Evolutionary conservation across 2,888 invertebrate species (phyloP).

Genomic region (Trimorus sp.): DNA sequence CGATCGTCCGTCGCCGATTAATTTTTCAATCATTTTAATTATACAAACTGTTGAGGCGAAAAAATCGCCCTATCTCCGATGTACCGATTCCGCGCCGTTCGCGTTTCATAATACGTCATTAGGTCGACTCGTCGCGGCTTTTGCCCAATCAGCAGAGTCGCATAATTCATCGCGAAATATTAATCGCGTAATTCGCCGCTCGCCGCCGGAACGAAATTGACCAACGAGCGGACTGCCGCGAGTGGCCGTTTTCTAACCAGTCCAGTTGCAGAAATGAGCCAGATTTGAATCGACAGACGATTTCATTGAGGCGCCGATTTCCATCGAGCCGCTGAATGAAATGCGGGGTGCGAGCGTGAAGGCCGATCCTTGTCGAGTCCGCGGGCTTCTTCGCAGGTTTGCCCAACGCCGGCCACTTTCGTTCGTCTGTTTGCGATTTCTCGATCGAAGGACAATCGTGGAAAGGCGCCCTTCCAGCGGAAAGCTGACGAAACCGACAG

Average conservation of each 20-base stretch:
- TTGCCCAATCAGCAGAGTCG: too few relatives aligned
- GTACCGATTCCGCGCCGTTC: too few relatives aligned
- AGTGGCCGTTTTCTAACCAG: too few relatives aligned
- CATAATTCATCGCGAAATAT: too few relatives aligned
- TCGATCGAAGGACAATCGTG: constrained; percentile 61
- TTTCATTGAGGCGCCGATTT: constrained; percentile 46
- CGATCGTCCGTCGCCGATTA: constrained; percentile 8
- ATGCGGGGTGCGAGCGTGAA: constrained; percentile 55
- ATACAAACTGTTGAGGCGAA: neutral
- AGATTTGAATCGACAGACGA: constrained; percentile 22
- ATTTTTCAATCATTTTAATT: constrained; percentile 26
- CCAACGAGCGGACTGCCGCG: too few relatives aligned
- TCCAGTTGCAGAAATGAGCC: constrained; percentile 32
- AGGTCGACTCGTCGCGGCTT: too few relatives aligned
- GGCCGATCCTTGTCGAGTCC: constrained; percentile 59
- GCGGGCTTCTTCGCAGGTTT: constrained; percentile 46
- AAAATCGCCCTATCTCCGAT: too few relatives aligned
- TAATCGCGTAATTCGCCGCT: too few relatives aligned
- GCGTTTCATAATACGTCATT: too few relatives aligned
- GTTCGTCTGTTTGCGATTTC: constrained; percentile 53
- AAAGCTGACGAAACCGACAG: constrained; percentile 62
- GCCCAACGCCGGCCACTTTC: constrained; percentile 51
- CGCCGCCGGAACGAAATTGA: too few relatives aligned
- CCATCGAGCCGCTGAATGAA: constrained; percentile 38
- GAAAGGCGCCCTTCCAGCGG: constrained; percentile 57